phyloP scores from a whole-genome alignment of 2,888 invertebrate species.

The Machimus atricapillus region DNA sequence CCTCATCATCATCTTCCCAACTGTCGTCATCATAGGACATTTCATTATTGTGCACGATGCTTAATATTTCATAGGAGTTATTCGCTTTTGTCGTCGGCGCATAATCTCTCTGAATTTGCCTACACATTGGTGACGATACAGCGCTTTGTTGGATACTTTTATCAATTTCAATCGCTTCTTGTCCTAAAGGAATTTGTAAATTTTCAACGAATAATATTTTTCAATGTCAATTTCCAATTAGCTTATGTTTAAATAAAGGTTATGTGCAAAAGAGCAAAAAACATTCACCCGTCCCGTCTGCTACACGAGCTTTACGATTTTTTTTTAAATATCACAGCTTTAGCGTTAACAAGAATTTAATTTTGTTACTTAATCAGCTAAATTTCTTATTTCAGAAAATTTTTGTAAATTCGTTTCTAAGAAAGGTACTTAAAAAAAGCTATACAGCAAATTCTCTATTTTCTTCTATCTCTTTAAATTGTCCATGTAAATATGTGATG shows the following conservation, averaged over 20 bases:
- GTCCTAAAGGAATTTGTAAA: slow-evolving; percentile 30
- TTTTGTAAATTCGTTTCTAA: neutral
- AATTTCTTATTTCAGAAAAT: neutral
- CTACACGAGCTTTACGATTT: neutral
- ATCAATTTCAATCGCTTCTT: slow-evolving; percentile 14
- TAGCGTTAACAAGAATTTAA: neutral
- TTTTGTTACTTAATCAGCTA: neutral
- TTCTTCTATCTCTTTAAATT: neutral
- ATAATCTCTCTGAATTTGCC: neutral
- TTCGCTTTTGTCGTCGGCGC: slow-evolving; percentile 37
- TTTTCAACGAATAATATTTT: slow-evolving; percentile 16
- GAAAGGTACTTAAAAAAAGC: neutral
- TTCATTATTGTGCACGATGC: slow-evolving; percentile 44
- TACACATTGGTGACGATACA: neutral
- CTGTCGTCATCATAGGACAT: slow-evolving; percentile 41
- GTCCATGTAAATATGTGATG: neutral
- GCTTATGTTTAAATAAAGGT: slow-evolving; percentile 4
- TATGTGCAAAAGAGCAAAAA: slow-evolving; percentile 18
- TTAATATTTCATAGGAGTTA: slow-evolving; percentile 44
- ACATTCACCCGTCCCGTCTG: neutral
- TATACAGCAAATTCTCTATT: neutral
- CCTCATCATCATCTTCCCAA: slow-evolving; percentile 44
- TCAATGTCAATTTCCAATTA: slow-evolving; percentile 13
- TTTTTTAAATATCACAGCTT: neutral
- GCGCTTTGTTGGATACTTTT: slow-evolving; percentile 10